Percentiles rank a stretch among this genome's conserved stretches.
These are phyloP conservation scores for Gallinago solitaria DNA, from an alignment of 2,797 vertebrate genomes.

Conservation along the genomic window DNA sequence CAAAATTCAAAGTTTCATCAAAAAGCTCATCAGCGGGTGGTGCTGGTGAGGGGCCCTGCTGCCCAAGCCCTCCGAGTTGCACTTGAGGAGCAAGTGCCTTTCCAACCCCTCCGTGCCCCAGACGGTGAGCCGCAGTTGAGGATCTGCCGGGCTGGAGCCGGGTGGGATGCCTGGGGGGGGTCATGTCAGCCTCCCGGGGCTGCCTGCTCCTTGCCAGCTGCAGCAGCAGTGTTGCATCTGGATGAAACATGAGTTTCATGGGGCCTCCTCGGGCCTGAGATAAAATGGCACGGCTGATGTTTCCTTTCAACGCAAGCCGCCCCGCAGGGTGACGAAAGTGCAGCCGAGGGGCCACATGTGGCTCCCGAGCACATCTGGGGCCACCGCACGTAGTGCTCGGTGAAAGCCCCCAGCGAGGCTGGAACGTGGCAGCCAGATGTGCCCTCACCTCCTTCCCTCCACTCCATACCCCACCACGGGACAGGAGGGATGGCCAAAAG, in stretches of 20 bases:
- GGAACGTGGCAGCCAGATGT: neutral
- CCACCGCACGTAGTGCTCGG: neutral
- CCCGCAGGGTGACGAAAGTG: neutral
- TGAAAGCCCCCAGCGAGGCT: neutral
- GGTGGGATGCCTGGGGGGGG: neutral
- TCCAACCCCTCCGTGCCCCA: neutral
- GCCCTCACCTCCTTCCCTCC: neutral
- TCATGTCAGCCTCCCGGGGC: neutral
- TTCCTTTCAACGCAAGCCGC: neutral
- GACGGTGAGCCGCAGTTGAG: neutral
- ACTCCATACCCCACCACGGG: rapidly evolving
- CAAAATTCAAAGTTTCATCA: neutral
- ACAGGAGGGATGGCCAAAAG: neutral
- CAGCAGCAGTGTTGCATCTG: neutral
- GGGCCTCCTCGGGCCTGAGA: neutral
- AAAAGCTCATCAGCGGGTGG: neutral
- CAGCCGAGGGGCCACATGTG: neutral
- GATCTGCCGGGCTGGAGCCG: neutral
- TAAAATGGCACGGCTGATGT: neutral
- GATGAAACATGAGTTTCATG: neutral
- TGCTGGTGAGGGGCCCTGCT: neutral
- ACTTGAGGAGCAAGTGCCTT: neutral
- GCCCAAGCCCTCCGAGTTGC: neutral
- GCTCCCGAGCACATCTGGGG: neutral
- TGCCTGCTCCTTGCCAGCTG: rapidly evolving